A percentile compares a stretch with the other conserved stretches of the same genome.
These are phyloP conservation scores for Ameiurus melas DNA, from an alignment of 2,113 vertebrate species.

Conservation along the genomic window DNA sequence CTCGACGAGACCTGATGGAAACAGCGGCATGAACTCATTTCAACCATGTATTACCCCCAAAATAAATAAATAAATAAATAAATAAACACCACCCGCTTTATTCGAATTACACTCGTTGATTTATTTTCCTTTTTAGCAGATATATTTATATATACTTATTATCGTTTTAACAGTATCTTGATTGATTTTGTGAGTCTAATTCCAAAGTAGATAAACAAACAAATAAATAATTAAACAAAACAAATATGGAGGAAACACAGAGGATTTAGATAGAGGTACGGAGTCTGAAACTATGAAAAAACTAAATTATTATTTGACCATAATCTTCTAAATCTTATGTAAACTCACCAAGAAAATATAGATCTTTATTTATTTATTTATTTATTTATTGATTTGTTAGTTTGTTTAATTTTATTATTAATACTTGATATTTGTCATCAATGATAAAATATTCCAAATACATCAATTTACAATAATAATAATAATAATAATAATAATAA, in stretches of 20 bases:
- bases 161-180: not conserved
- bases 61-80: not conserved
- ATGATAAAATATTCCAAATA: not conserved
- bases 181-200: not conserved
- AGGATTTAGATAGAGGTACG: not conserved
- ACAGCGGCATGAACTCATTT: not conserved
- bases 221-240: not conserved
- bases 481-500: too few species aligned
- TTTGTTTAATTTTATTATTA: not conserved
- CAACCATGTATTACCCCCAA: not conserved
- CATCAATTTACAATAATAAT: too few species aligned
- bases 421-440: not conserved
- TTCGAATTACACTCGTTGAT: not conserved
- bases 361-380: not conserved
- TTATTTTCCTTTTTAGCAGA: not conserved
- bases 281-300: not conserved
- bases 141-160: not conserved
- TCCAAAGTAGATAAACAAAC: not conserved
- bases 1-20: not conserved
- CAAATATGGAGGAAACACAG: not conserved
- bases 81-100: not conserved
- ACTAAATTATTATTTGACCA: not conserved
- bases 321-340: not conserved
- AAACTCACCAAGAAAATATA: not conserved
- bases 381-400: not conserved